A percentile compares a stretch with the other conserved stretches of the same genome.
phyloP scores from a whole-genome alignment of 2,888 invertebrate genomes.

The Platycheirus albimanus region DNA sequence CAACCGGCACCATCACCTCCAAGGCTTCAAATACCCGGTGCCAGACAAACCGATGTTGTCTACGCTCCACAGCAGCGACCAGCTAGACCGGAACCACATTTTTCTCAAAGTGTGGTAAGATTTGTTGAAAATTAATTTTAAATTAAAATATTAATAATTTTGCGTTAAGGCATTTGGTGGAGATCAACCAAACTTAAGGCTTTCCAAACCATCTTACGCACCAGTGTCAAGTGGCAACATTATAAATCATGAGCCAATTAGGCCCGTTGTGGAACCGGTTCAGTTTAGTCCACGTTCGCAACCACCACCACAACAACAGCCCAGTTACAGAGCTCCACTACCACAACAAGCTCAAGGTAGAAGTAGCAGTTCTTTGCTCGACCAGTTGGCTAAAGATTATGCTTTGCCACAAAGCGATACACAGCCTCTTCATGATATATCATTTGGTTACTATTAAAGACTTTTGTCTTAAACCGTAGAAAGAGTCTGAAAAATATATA shows the following conservation, averaged over 20 bases:
- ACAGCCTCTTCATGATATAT: constrained; percentile 90
- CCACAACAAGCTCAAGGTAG: constrained; percentile 78
- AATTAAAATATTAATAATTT: background rate
- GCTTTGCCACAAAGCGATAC: constrained; percentile 88
- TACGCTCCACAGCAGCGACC: constrained; percentile 81
- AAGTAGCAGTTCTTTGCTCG: constrained; percentile 86
- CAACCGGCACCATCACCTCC: constrained; percentile 78
- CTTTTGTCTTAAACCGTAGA: constrained; percentile 21
- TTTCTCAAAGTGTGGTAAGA: constrained; percentile 79
- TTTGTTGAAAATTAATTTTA: too few species aligned
- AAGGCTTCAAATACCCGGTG: constrained; percentile 80
- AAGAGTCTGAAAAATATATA: constrained; percentile 57
- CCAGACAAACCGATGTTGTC: constrained; percentile 81
- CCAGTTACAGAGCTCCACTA: constrained; percentile 55
- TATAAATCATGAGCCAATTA: constrained; percentile 78
- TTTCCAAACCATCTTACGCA: constrained; percentile 81
- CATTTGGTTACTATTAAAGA: constrained; percentile 90
- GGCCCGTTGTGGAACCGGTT: constrained; percentile 77
- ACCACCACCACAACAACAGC: constrained; percentile 41
- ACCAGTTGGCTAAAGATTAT: constrained; percentile 91
- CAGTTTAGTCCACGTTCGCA: constrained; percentile 77
- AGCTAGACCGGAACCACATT: constrained; percentile 81
- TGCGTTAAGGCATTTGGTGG: constrained; percentile 77
- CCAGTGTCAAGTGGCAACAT: constrained; percentile 80
- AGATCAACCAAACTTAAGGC: constrained; percentile 79